phyloP scores from a whole-genome alignment of 2,797 vertebrate genomes.

The Oryzias dopingdopingensis region DNA sequence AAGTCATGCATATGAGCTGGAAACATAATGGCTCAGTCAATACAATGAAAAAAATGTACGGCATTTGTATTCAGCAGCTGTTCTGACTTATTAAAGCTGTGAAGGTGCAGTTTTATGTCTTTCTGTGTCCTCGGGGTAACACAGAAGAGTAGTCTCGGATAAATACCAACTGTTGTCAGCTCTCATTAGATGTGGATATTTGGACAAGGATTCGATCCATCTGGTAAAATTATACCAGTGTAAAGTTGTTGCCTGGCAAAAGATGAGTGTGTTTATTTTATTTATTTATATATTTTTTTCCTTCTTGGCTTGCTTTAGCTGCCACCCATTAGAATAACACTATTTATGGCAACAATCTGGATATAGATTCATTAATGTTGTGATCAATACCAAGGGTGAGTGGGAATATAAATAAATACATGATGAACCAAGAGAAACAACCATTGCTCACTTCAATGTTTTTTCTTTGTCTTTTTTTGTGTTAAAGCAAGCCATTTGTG shows the following conservation, averaged over 20 bases:
- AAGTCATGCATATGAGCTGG: neutral
- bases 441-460: neutral
- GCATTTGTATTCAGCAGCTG: constrained; percentile 12
- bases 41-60: constrained; percentile 12
- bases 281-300: constrained; percentile 25
- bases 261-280: constrained; percentile 4
- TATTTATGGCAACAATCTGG: constrained; percentile 27
- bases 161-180: constrained; percentile 28
- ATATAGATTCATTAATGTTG: constrained; percentile 5
- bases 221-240: constrained; percentile 37
- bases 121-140: constrained; percentile 22
- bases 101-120: constrained; percentile 27
- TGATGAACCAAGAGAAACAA: constrained; percentile 9
- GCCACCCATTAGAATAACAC: constrained; percentile 25
- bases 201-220: constrained; percentile 32
- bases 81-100: constrained; percentile 34
- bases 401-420: constrained; percentile 3
- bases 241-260: constrained; percentile 32
- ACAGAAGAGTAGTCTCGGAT: constrained; percentile 17
- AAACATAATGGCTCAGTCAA: constrained; percentile 22
- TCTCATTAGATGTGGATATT: constrained; percentile 30
- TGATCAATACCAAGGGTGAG: constrained; percentile 7
- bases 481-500: neutral
- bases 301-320: constrained; percentile 35
- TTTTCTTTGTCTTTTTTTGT: neutral